phyloP scores from a whole-genome alignment of 2,797 vertebrate genomes.

The Limnodromus scolopaceus region DNA sequence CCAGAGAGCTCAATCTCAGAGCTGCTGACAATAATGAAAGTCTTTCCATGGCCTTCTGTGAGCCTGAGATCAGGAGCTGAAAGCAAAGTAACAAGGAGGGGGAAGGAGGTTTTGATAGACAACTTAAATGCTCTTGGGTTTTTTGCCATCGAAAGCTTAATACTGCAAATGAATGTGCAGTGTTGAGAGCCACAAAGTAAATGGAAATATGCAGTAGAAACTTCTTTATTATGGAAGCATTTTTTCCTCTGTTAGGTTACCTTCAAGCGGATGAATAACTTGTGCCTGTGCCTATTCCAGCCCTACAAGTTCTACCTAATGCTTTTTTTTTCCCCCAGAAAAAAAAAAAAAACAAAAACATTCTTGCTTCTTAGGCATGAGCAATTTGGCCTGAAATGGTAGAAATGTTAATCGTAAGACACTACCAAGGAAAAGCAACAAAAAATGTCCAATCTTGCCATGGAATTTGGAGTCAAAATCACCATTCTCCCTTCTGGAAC shows the following conservation, averaged over 20 bases:
- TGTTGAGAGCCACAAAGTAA: not conserved
- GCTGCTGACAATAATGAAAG: not conserved
- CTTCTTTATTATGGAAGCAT: not conserved
- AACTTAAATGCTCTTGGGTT: not conserved
- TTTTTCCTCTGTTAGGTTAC: not conserved
- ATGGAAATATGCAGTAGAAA: not conserved
- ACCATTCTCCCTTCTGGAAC: not conserved
- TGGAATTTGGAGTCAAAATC: not conserved
- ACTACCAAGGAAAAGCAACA: not conserved
- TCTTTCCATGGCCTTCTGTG: not conserved
- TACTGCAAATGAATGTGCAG: not conserved
- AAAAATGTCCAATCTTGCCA: not conserved
- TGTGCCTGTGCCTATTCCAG: not conserved
- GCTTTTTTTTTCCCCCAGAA: accelerated
- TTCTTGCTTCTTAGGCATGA: not conserved
- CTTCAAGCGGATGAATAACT: not conserved
- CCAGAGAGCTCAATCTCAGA: not conserved
- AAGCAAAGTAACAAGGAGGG: not conserved
- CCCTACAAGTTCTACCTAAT: not conserved
- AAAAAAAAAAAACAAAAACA: not conserved
- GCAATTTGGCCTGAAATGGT: not conserved
- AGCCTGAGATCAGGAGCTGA: not conserved
- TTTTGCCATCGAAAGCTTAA: not conserved
- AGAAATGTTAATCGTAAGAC: not conserved
- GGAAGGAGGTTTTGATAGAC: not conserved